A percentile compares a stretch with the other conserved stretches of the same genome.
Conservation (phyloP, 2,888 invertebrate species). For the Cataglyphis livida region DNA sequence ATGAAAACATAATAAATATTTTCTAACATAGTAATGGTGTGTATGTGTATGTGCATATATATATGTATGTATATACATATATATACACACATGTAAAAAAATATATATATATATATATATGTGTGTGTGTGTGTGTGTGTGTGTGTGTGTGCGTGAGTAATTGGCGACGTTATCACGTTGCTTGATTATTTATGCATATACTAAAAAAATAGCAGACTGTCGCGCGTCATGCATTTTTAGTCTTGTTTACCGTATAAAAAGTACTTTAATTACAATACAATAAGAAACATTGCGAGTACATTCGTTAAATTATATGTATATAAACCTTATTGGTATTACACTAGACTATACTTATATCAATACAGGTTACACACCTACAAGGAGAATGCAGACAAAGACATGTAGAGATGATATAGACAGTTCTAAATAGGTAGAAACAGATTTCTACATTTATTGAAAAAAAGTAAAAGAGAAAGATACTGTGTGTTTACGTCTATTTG, state of each 20-base stretch:
- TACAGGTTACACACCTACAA: constrained; percentile 23
- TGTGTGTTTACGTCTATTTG: constrained; percentile 19
- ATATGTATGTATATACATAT: not conserved
- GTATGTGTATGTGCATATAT: not conserved
- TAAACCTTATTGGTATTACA: constrained; percentile 24
- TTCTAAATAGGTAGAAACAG: constrained; percentile 67
- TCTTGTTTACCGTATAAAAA: constrained; percentile 52
- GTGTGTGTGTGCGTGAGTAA: not conserved
- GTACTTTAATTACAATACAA: constrained; percentile 55
- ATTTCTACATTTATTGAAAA: constrained; percentile 70
- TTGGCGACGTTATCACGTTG: not conserved
- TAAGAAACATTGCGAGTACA: constrained; percentile 53
- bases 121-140: not conserved
- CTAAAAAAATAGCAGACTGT: not conserved
- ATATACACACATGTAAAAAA: not conserved
- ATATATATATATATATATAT: not conserved
- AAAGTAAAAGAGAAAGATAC: constrained; percentile 48
- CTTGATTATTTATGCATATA: constrained; percentile 3
- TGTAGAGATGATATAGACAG: constrained; percentile 41
- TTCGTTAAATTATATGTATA: constrained; percentile 40
- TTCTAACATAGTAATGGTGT: not conserved
- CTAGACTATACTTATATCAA: constrained; percentile 26
- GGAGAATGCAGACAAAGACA: constrained; percentile 47
- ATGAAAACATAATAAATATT: constrained; percentile 4
- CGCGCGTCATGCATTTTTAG: not conserved